phyloP scores from a whole-genome alignment of 2,888 invertebrate genomes.

The Pammene aurita region DNA sequence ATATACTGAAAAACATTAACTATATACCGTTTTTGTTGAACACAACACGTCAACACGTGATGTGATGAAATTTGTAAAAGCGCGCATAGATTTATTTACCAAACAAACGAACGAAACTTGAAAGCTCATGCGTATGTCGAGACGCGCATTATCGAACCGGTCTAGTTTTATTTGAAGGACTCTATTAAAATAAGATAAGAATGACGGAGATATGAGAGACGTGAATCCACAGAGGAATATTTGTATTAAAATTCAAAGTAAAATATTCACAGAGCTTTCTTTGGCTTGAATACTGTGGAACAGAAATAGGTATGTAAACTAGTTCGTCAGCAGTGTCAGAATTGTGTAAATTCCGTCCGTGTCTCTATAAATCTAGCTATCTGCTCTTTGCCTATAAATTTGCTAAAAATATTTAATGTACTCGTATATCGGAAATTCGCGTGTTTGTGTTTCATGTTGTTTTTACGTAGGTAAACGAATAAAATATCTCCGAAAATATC shows the following conservation, averaged over 20 bases:
- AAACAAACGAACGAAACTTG: too few relatives aligned
- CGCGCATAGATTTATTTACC: too few relatives aligned
- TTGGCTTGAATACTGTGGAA: not conserved
- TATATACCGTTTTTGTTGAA: too few relatives aligned
- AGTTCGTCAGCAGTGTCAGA: constrained; percentile 6
- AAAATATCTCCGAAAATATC: too few relatives aligned
- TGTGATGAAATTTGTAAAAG: too few relatives aligned
- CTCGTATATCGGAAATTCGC: too few relatives aligned
- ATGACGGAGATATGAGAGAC: constrained; percentile 2
- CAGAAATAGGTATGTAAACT: constrained; percentile 1
- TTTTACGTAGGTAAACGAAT: too few relatives aligned
- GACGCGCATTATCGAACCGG: not conserved
- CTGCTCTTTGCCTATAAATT: too few relatives aligned
- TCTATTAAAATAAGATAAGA: constrained; percentile 2
- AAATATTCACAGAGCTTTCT: constrained; percentile 12
- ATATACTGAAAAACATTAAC: too few relatives aligned
- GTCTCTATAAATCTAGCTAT: not conserved
- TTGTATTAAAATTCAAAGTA: constrained; percentile 6
- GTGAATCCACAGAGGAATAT: not conserved
- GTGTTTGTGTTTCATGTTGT: too few relatives aligned
- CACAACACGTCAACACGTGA: too few relatives aligned
- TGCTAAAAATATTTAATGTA: too few relatives aligned
- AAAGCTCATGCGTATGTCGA: not conserved
- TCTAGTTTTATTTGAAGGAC: not conserved
- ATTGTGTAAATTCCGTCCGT: not conserved